Evolutionary conservation across 37 sponge, comb jelly and placozoan genomes (phyloP), one percentile per base, ranked within the genome.

Genomic region (Diacarnus erythraeanus): DNA sequence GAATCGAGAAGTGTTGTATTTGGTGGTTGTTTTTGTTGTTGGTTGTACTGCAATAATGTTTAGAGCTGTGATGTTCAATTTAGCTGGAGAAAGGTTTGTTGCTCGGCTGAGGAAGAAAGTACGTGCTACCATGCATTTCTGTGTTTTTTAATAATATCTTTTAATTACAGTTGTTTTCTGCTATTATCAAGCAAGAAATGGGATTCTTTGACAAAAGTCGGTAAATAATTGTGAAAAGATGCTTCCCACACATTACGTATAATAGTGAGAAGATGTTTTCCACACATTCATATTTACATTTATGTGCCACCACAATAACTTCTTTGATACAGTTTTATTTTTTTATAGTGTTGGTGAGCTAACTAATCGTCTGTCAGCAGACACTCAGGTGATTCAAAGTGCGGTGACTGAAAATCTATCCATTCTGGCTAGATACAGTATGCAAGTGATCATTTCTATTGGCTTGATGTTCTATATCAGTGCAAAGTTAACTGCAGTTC

Each of bases 121-220:
- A 64, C n/a, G n/a, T n/a, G 38, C 75, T 86, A 66, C 38, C 2
- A 5, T 66, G 27, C 0, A 43, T 42, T 25, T 71, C 10, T 39
- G 2, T 23, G 41, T 71, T 35, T 30, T 17, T 26, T 71, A 25
- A 6, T 23, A 63, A 5, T 8, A 63, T 15, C 31, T 63, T 27
- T 4, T 30, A 25, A 25, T n/a, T 21, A 2, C 68, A 93, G 94
- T 74, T 93, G 30, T 93, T 93, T 80, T 40, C 73, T 18, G 72
- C 91, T 30, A 85, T 93, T 23, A 75, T 90, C 39, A 80, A 64
- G 22, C 95, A 94, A 71, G 95, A 94, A 42, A 87, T 94, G 42
- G 95, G 87, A 0, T 94, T 90, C 80, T 94, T 94, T 88, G 95
- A 94, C 79, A 75, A 54, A 36, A 94, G 36, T 76, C 85, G 93